These are phyloP conservation scores for Drosophila erecta DNA, from an alignment of 1,140 invertebrate species.

Conservation along the genomic window DNA sequence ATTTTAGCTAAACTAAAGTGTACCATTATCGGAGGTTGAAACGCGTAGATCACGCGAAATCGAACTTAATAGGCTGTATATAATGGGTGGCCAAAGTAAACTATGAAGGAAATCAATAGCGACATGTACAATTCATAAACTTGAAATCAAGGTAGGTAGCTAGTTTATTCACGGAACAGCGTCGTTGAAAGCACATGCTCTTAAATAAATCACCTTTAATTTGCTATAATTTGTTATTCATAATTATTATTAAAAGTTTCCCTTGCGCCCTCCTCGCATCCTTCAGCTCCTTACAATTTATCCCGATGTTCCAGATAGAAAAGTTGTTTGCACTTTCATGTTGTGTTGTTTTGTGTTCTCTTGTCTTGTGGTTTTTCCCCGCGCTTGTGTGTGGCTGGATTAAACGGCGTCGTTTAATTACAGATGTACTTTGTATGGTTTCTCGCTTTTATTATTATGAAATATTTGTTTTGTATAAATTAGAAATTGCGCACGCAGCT, in stretches of 20 bases:
- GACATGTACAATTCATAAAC: slow-evolving; percentile 41
- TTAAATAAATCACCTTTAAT: slow-evolving; percentile 80
- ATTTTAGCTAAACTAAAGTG: slow-evolving; percentile 51
- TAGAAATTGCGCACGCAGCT: slow-evolving; percentile 82
- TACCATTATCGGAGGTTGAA: slow-evolving; percentile 18
- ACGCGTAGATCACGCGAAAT: too few relatives aligned
- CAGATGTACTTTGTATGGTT: slow-evolving; percentile 42
- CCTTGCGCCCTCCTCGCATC: slow-evolving; percentile 46
- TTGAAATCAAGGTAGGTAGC: slow-evolving; percentile 55
- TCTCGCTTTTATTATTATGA: slow-evolving; percentile 38
- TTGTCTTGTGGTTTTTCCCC: slow-evolving; percentile 16
- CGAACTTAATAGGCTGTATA: background rate
- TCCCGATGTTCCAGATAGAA: slow-evolving; percentile 44
- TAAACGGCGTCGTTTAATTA: slow-evolving; percentile 58
- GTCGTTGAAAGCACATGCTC: slow-evolving; percentile 65
- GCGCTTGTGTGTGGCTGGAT: slow-evolving; percentile 26
- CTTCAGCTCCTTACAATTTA: slow-evolving; percentile 13
- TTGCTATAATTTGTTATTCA: slow-evolving; percentile 79
- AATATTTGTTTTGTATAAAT: slow-evolving; percentile 73
- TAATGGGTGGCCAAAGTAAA: slow-evolving; percentile 30
- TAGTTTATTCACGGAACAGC: slow-evolving; percentile 69
- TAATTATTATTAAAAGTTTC: slow-evolving; percentile 72
- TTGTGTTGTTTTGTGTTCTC: slow-evolving; percentile 27
- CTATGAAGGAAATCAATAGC: slow-evolving; percentile 34
- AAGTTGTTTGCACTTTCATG: slow-evolving; percentile 51